Evolutionary conservation across 2,888 invertebrate species (phyloP).

Genomic region (Panzeria rudis): DNA sequence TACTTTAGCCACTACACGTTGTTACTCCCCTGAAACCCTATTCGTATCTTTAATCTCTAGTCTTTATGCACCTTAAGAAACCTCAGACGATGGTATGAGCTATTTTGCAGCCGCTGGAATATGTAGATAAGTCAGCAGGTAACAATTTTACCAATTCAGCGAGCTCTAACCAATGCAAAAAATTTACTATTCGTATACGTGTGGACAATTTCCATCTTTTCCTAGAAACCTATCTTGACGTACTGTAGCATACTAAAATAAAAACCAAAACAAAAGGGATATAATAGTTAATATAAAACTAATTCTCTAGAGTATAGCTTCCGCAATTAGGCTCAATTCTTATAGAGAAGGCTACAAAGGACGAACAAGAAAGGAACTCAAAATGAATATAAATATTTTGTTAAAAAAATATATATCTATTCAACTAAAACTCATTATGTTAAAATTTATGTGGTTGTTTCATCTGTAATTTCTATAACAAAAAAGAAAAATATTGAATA

Average conservation of each 20-base stretch:
- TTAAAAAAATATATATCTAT: background rate
- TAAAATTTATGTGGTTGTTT: slow-evolving; percentile 60
- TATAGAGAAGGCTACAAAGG: slow-evolving; percentile 55
- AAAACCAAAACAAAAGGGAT: slow-evolving; percentile 34
- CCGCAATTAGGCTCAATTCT: slow-evolving; percentile 81
- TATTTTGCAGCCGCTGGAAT: no score
- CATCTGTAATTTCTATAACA: slow-evolving; percentile 32
- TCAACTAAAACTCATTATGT: slow-evolving; percentile 67
- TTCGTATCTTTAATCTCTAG: no score
- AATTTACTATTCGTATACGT: no score
- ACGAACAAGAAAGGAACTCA: slow-evolving; percentile 6
- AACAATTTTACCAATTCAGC: no score
- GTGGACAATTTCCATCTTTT: no score
- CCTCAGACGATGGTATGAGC: no score
- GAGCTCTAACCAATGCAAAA: no score
- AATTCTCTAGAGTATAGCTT: slow-evolving; percentile 80
- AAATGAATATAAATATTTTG: slow-evolving; percentile 12
- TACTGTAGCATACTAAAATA: background rate
- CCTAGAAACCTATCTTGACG: background rate
- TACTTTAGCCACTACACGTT: no score
- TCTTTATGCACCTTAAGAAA: no score
- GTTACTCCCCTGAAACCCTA: no score
- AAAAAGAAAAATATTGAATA: background rate
- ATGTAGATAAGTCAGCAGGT: no score
- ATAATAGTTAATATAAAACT: slow-evolving; percentile 75